phyloP scores from a whole-genome alignment of 2,113 vertebrate genomes.

The Numida meleagris region DNA sequence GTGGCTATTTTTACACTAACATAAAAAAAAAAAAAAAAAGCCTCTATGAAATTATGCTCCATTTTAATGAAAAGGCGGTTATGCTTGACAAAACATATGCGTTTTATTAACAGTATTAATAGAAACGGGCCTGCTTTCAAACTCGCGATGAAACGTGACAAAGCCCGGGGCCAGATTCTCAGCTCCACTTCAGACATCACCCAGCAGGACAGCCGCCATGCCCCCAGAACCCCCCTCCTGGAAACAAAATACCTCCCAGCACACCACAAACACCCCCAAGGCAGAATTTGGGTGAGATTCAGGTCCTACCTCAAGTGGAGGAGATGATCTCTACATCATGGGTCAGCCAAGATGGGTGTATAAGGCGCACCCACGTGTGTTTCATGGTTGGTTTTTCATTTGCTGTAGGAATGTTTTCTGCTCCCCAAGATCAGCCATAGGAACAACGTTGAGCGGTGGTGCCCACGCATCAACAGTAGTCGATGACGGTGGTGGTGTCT shows the following conservation, averaged over 20 bases:
- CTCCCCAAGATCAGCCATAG: neutral
- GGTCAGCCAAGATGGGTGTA: neutral
- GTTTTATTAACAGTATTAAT: slow-evolving; percentile 65
- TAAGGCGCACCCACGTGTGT: fast-evolving
- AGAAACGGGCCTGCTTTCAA: slow-evolving; percentile 54
- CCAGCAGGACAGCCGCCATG: fast-evolving
- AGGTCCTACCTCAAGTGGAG: neutral
- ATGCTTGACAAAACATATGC: slow-evolving; percentile 60
- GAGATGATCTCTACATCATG: neutral
- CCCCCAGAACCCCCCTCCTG: neutral
- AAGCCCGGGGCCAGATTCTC: slow-evolving; percentile 13
- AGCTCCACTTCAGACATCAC: neutral
- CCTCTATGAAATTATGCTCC: neutral
- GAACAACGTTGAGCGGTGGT: neutral
- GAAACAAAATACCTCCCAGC: fast-evolving
- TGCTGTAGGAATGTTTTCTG: neutral
- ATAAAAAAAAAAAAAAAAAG: neutral
- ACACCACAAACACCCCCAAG: neutral
- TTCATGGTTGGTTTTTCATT: too few species aligned
- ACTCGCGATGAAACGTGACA: slow-evolving; percentile 45
- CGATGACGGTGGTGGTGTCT: neutral
- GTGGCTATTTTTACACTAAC: slow-evolving; percentile 25
- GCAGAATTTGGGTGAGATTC: neutral
- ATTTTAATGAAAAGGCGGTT: slow-evolving; percentile 43
- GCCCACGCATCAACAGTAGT: neutral